These are phyloP conservation scores for Drosophila affinis DNA, from an alignment of 2,888 invertebrate species.

Conservation along the genomic window DNA sequence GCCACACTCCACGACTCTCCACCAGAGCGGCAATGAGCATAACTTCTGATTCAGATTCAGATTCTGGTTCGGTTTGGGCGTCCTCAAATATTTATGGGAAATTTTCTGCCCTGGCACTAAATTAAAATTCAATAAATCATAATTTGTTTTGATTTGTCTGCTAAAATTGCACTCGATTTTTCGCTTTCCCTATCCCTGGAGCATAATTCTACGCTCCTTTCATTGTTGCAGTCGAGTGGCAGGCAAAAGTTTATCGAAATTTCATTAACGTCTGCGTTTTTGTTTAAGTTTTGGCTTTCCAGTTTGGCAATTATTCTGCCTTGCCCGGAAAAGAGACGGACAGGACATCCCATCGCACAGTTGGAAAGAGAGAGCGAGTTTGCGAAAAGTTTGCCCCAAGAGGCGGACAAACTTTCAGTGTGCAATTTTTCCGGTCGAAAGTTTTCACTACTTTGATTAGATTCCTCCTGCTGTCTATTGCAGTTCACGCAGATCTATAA, in stretches of 20 bases:
- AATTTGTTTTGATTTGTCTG: constrained; percentile 68
- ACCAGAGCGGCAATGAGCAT: constrained; percentile 70
- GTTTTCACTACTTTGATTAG: constrained; percentile 55
- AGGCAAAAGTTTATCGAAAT: constrained; percentile 77
- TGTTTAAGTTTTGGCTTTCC: constrained; percentile 72
- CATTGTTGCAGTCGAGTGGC: constrained; percentile 43
- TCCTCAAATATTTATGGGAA: constrained; percentile 78
- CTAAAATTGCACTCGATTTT: constrained; percentile 46
- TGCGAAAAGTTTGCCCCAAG: constrained; percentile 42
- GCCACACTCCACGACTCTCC: constrained; percentile 3
- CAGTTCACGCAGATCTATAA: constrained; percentile 37
- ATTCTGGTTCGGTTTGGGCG: constrained; percentile 9
- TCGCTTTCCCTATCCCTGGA: constrained; percentile 9
- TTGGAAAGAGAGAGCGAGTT: background rate
- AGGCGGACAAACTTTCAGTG: constrained; percentile 54
- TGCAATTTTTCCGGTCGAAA: constrained; percentile 67
- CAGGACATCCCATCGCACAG: background rate
- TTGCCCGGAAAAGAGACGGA: constrained; percentile 8
- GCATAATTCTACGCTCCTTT: constrained; percentile 8
- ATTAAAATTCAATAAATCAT: constrained; percentile 82
- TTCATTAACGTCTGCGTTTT: constrained; percentile 80
- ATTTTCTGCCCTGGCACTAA: constrained; percentile 65
- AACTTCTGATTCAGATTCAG: constrained; percentile 58
- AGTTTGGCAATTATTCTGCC: constrained; percentile 68
- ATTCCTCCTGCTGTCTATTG: constrained; percentile 19